A percentile compares a stretch with the other conserved stretches of the same genome.
Conservation (phyloP, 64 coral and sea anemone species). For the Actinia equina region DNA sequence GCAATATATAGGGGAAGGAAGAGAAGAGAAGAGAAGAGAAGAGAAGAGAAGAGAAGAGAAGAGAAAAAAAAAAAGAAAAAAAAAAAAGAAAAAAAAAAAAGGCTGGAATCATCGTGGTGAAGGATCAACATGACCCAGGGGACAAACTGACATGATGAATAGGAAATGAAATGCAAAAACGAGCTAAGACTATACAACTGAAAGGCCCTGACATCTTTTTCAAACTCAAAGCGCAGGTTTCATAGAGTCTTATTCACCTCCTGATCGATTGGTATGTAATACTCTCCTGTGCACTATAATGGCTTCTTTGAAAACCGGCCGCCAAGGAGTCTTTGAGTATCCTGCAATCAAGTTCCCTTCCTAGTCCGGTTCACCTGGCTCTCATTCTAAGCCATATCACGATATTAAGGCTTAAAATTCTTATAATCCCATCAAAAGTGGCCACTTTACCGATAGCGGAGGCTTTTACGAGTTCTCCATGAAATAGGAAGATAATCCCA, state of each 20-base stretch:
- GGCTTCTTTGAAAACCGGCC: neutral
- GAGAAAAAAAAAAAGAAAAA: slow-evolving; percentile 5
- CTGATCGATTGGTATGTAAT: no score
- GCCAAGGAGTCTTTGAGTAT: neutral
- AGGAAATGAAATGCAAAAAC: neutral
- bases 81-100: no score
- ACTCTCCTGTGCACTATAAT: neutral
- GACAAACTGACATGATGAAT: neutral
- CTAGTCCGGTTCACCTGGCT: neutral
- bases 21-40: slow-evolving; percentile 1
- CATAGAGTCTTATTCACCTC: neutral
- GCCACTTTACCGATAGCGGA: no score
- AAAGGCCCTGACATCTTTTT: neutral
- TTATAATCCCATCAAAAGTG: no score
- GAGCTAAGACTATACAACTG: neutral
- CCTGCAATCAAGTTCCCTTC: neutral
- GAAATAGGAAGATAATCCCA: no score
- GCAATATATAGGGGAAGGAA: neutral
- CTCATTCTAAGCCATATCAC: no score
- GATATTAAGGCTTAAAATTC: no score
- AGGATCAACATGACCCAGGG: no score
- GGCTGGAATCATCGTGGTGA: no score
- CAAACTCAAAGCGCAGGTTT: neutral
- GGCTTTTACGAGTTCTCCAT: no score
- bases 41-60: slow-evolving; percentile 9